Base-by-base conservation (phyloP, 2,888 invertebrate genomes). In the Boloria euphrosyne region DNA sequence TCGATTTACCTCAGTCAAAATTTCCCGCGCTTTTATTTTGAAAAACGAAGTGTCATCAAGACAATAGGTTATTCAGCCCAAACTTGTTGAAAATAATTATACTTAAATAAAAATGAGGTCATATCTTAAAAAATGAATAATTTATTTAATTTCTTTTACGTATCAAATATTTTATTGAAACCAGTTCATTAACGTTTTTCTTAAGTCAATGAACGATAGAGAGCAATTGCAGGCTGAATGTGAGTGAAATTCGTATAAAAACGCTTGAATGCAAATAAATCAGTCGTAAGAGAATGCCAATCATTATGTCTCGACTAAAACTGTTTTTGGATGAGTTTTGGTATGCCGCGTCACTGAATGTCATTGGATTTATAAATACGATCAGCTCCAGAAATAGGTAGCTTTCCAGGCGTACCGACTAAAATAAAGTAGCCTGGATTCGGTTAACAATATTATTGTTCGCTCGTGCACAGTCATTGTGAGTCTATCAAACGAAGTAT, bases 351-450 rank as follows among this genome's bases (percentile, higher is more conserved):
- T 90, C 91, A 90, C 87, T 84, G 84, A 91, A 91, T 92, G 92
- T 92, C 92, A 92, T 91, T 91, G 90, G 90, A 88, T 91, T 89
- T 92, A 92, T 92, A 92, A 92, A 92, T 92, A 92, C 84, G 84
- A 87, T 89, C 92, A 92, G 92, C 92, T 92, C 93, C 92, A 92
- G 93, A 93, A 93, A 93, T 93, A 93, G 92, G 92, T 89, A 82
- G 92, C 90, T 88, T 92, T 93, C 93, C 93, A 93, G 93, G 92
- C 92, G 89, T 85, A 83, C 88, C 87, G 91, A 87, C 91, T 84
- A 91, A 93, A 93, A 93, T 93, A 93, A 92, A 92, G 85, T 85
- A 88, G 89, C 90, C 93, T 93, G 92, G 93, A 93, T 90, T 83
- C 84, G 84, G 88, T 90, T 83, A 92, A 92, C 92, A 92, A 92